Evolutionary conservation across 2,888 invertebrate species (phyloP).

Genomic region (Drosophila formosana): DNA sequence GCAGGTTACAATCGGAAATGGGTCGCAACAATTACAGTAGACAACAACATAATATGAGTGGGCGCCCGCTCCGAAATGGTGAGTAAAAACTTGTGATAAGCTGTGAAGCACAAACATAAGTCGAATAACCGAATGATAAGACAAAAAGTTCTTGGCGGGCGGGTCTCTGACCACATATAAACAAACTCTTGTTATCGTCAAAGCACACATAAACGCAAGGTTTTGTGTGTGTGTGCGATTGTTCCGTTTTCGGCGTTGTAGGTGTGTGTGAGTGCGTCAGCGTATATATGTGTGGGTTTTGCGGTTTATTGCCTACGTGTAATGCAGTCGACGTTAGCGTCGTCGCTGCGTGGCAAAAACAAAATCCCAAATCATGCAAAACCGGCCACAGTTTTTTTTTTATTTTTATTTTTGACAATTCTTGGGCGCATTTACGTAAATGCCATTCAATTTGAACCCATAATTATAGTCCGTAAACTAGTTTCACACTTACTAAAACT

Average conservation of each 20-base stretch:
- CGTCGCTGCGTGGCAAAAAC: conserved; percentile 35
- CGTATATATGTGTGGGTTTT: conserved; percentile 7
- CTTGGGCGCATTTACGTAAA: conserved; percentile 43
- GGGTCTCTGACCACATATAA: conserved; percentile 30
- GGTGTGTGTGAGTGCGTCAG: conserved; percentile 16
- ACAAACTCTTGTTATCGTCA: conserved; percentile 43
- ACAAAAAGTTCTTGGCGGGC: conserved; percentile 38
- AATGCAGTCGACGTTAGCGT: conserved; percentile 16
- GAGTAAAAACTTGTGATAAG: conserved; percentile 46
- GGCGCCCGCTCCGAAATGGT: conserved; percentile 53
- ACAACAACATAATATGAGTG: conserved; percentile 33
- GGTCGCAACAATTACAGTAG: conserved; percentile 46
- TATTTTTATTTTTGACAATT: conserved; percentile 42
- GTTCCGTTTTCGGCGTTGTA: conserved; percentile 35
- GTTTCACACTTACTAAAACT: conserved; percentile 28
- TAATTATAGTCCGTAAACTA: conserved; percentile 20
- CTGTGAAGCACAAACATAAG: conserved; percentile 7
- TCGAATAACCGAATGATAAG: conserved; percentile 38
- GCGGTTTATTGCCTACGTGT: conserved; percentile 48
- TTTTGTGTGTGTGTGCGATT: conserved; percentile 15
- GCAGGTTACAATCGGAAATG: conserved; percentile 37
- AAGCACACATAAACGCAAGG: not conserved
- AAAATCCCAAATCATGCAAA: conserved; percentile 34
- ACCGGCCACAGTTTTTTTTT: conserved; percentile 43
- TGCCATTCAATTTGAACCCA: conserved; percentile 25